Percentiles rank a stretch among this genome's conserved stretches.
phyloP scores from a whole-genome alignment of 1,140 invertebrate genomes.

The Bombus confusus region DNA sequence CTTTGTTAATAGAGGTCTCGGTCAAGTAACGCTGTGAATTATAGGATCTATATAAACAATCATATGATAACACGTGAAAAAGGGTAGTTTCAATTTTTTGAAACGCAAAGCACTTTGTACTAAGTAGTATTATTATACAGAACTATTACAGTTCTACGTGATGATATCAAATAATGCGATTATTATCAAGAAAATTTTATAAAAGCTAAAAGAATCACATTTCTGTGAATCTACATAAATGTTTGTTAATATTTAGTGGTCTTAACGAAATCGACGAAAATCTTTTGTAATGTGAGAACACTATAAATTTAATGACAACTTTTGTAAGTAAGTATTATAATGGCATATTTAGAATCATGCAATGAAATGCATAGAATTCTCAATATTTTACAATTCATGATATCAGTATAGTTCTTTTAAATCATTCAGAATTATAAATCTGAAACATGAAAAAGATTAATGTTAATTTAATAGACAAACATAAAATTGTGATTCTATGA shows the following conservation, averaged over 20 bases:
- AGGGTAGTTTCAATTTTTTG: neutral
- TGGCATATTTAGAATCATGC: neutral
- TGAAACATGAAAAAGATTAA: neutral
- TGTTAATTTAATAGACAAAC: neutral
- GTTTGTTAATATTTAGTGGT: constrained; percentile 30
- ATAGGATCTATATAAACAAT: neutral
- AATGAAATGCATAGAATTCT: constrained; percentile 4
- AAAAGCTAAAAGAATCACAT: neutral
- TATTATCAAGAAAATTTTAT: neutral
- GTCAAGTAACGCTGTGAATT: neutral
- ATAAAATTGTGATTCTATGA: neutral
- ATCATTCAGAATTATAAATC: constrained; percentile 1
- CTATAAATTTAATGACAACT: constrained; percentile 25
- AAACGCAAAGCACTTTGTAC: constrained; percentile 16
- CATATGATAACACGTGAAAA: neutral
- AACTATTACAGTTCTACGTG: neutral
- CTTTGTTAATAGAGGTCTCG: constrained; percentile 10
- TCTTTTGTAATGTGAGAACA: constrained; percentile 24
- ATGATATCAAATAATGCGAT: constrained; percentile 6
- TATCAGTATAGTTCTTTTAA: neutral
- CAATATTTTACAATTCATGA: neutral
- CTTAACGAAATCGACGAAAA: neutral
- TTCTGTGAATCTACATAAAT: constrained; percentile 12
- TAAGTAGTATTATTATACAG: constrained; percentile 13
- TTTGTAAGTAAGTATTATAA: constrained; percentile 41